Evolutionary conservation across 2,797 vertebrate species (phyloP), one percentile per base, ranked within the genome.

Genomic region (Neosalanx taihuensis): DNA sequence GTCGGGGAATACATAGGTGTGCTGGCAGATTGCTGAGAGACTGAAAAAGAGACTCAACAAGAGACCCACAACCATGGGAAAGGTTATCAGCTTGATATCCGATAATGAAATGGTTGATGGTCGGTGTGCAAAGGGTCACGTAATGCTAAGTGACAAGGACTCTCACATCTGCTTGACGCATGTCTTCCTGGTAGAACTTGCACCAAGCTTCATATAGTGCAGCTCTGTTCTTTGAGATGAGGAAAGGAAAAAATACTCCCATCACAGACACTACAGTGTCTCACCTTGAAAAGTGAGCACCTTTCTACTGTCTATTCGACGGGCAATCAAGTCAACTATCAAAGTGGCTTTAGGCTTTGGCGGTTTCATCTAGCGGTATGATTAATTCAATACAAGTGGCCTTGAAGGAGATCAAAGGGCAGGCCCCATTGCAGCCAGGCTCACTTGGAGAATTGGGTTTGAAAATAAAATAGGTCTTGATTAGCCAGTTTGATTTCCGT

Each of bases 401-500:
- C 62, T 46, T 61, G 68, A 53, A 70, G 46, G 12, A 46, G 66
- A 73, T 73, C 61, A 65, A 57, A 67, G 72, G 53, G 64, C 53
- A 49, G 20, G 10, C 31, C 49, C 30, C 60, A 9, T 65, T 5
- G 15, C 46, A 41, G 30, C 15, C 58, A 60, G 59, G 29, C 46
- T 31, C 64, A 29, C 15, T 23, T 12, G 15, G 46, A 51, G 20
- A 23, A 67, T 18, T 33, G 37, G 35, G 20, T 31, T 20, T 60
- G 71, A 72, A 46, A 56, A 60, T 31, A 63, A 56, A 49, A 71
- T 60, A n/a, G 59, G 58, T 58, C 60, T 66, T 71, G 63, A 75
- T 64, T 68, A 37, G 29, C 46, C 23, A 33, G 30, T 65, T 57
- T 41, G 67, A 61, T 64, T 69, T 51, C 23, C 62, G 12, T 69